Base-by-base conservation (phyloP, 2,113 vertebrate genomes). In the Thinocorus orbignyianus region DNA sequence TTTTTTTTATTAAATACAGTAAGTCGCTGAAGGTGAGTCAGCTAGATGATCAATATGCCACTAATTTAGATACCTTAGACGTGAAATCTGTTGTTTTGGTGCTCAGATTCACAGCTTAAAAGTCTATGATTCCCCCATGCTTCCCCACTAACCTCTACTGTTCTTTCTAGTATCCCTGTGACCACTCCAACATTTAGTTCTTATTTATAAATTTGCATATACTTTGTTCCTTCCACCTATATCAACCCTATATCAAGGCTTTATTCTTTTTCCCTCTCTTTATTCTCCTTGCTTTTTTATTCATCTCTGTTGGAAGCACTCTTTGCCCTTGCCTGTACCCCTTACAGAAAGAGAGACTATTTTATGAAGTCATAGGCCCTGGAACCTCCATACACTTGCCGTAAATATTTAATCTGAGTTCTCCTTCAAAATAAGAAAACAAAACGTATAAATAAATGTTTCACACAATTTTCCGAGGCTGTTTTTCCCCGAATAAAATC, bases 321-420 rank as follows among this genome's bases (percentile, higher is more conserved):
- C 4, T 64, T 82, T 60, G 39, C 55, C 24, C 8, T n/a, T 58
- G 17, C 39, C 55, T 28, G 25, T 24, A 57, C 25, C 30, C 8
- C 24, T 90, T 73, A 83, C 35, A 70, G 72, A 57, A 69, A 55
- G 31, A 85, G 87, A 72, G 37, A 61, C 24, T 58, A 88, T 87
- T 87, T 72, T n/a, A 78, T 33, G 57, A 93, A 94, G 71, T 35
- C 72, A 66, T 74, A 81, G 1, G 22, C 52, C 52, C 54, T 48
- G 37, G 37, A 73, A 83, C 7, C 2, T 26, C 17, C n/a, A 69
- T 33, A 52, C 8, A 24, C 12, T 57, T 41, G 22, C 4, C 71
- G 64, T 81, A 88, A 73, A n/a, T 74, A 72, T 85, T 74, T 86
- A 86, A 72, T 17, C 31, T 46, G n/a, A 26, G 60, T 84, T 96